These are phyloP conservation scores for Nerophis ophidion DNA, from an alignment of 2,113 vertebrate species.

Conservation along the genomic window DNA sequence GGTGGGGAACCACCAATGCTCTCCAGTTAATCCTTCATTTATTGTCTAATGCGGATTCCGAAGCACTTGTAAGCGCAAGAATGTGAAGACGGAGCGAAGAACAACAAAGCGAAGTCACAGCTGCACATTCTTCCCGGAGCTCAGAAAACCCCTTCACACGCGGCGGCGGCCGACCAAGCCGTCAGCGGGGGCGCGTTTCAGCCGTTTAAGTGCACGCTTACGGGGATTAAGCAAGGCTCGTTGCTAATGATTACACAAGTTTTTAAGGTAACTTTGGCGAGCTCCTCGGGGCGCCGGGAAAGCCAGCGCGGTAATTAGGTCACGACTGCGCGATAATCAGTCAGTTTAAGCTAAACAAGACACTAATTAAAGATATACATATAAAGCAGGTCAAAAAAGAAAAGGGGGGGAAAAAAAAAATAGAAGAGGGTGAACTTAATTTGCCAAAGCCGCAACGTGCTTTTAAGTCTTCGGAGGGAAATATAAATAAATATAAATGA, in stretches of 20 bases:
- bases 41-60: neutral
- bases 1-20: no score
- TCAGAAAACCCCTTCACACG: slow-evolving; percentile 68
- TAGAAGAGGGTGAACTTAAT: slow-evolving; percentile 65
- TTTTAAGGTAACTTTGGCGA: slow-evolving; percentile 78
- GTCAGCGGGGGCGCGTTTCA: slow-evolving; percentile 50
- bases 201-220: slow-evolving; percentile 75
- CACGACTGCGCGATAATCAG: slow-evolving; percentile 78
- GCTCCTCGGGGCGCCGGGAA: slow-evolving; percentile 72
- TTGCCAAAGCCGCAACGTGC: slow-evolving; percentile 69
- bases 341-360: slow-evolving; percentile 81
- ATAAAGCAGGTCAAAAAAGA: slow-evolving; percentile 77
- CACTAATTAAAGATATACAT: slow-evolving; percentile 83
- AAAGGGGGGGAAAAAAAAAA: slow-evolving; percentile 49
- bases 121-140: slow-evolving; percentile 77
- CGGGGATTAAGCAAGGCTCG: slow-evolving; percentile 75
- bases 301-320: slow-evolving; percentile 74
- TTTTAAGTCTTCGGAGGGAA: slow-evolving; percentile 74
- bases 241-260: slow-evolving; percentile 79
- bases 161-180: neutral
- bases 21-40: neutral
- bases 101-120: slow-evolving; percentile 57
- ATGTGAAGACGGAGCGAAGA: slow-evolving; percentile 23
- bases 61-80: neutral
- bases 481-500: slow-evolving; percentile 68